Evolutionary conservation across 1,140 invertebrate species (phyloP), one percentile per base, ranked within the genome.

Genomic region (Trichonephila inaurata): DNA sequence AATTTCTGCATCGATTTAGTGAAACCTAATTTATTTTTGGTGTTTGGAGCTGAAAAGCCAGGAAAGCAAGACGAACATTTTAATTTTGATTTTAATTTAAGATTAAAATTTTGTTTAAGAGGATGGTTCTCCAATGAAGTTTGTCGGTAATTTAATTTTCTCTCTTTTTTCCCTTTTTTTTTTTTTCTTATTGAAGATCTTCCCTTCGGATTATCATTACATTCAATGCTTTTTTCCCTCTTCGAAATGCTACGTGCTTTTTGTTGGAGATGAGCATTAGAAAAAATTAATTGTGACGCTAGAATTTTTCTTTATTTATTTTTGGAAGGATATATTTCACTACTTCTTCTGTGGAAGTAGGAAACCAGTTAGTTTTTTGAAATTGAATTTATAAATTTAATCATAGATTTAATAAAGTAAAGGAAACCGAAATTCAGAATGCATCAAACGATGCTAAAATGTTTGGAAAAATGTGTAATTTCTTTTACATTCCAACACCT

Each of bases 21-120:
- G 18, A 77, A 77, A 77, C 72, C 28, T 19, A 77, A 77, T 77
- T 77, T 77, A 77, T 77, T 28, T 77, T 40, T 33, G 28, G 18
- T 33, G 72, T 28, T 19, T 16, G 33, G 18, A 77, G 33, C 72
- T 18, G 24, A 24, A 40, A 40, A 21, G 72, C 28, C 18, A 77
- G 14, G 28, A 77, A 40, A 28, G 24, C 69, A 77, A 16, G 33
- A 40, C 4, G 72, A 77, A 40, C 72, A 33, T 77, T 77, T 77
- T 77, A 77, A 77, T 77, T 77, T 19, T 77, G 33, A 77, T 77
- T 77, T 77, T 77, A 77, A 77, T 77, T 77, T 77, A 77, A 77
- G 72, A 77, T 77, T 77, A 40, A 77, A 33, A 77, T 77, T 72
- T 16, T 77, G 72, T 77, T 5, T 77, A 77, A 77, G 28, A 77